Conservation (phyloP, 2,113 vertebrate species). For the Acanthisitta chloris region DNA sequence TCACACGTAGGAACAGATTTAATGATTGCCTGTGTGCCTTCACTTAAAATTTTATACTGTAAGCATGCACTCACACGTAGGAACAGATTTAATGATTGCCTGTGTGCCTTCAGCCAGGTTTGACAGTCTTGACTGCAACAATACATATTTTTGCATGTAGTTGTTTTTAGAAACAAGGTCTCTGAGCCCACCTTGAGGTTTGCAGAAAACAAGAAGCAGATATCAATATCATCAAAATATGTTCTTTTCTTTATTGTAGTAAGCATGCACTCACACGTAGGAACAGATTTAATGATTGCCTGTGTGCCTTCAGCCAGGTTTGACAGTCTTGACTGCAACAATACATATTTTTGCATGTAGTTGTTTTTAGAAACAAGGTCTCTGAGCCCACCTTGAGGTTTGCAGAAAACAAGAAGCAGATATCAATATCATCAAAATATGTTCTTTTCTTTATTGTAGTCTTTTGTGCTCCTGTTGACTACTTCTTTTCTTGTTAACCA, state of each 20-base stretch:
- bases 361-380: not conserved
- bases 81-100: not conserved
- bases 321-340: not conserved
- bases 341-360: not conserved
- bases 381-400: not conserved
- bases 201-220: not conserved
- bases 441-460: not conserved
- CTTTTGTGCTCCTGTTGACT: not conserved
- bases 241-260: not conserved
- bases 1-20: not conserved
- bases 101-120: not conserved
- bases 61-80: not conserved
- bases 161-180: not conserved
- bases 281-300: not conserved
- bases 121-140: not conserved
- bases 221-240: not conserved
- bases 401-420: not conserved
- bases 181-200: not conserved
- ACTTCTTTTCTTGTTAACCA: constrained; percentile 30
- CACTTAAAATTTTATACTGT: too few species aligned
- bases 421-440: not conserved
- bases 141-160: not conserved
- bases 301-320: not conserved
- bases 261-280: not conserved
- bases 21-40: not conserved